Evolutionary conservation across 2,113 vertebrate species (phyloP).

Genomic region (Leucosticte australis): DNA sequence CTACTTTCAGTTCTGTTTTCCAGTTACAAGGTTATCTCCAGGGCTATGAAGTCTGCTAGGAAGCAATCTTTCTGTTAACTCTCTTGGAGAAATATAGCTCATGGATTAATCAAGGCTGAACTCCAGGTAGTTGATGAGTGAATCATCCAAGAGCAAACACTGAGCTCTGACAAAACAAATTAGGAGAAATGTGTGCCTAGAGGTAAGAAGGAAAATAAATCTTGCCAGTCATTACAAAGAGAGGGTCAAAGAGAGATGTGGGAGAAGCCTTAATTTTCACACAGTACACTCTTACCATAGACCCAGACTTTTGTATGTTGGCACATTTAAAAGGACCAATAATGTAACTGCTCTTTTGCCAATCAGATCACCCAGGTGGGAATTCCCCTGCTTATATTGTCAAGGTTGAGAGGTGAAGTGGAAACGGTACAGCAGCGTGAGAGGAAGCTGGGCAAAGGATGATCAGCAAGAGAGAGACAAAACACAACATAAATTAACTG

Average conservation of each 20-base stretch:
- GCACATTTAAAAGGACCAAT: not conserved
- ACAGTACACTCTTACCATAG: not conserved
- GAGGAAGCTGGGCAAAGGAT: not conserved
- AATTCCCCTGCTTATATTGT: not conserved
- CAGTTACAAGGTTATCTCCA: not conserved
- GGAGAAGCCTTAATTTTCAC: not conserved
- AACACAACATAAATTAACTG: fast-evolving
- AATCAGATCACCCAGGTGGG: not conserved
- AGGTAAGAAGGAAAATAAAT: not conserved
- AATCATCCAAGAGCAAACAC: not conserved
- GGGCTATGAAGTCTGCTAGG: not conserved
- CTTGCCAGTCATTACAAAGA: not conserved
- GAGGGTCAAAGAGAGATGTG: not conserved
- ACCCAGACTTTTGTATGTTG: not conserved
- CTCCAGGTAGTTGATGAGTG: not conserved
- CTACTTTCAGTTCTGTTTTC: not conserved
- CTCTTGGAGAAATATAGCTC: not conserved
- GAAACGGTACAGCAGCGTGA: not conserved
- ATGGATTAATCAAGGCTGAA: not conserved
- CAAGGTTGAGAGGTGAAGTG: not conserved
- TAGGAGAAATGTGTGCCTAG: not conserved
- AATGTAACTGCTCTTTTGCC: not conserved
- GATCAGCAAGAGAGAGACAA: not conserved
- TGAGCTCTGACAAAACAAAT: not conserved
- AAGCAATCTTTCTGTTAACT: not conserved